Conservation (phyloP, 2,797 vertebrate genomes). For the Halcyon leucocephala region DNA sequence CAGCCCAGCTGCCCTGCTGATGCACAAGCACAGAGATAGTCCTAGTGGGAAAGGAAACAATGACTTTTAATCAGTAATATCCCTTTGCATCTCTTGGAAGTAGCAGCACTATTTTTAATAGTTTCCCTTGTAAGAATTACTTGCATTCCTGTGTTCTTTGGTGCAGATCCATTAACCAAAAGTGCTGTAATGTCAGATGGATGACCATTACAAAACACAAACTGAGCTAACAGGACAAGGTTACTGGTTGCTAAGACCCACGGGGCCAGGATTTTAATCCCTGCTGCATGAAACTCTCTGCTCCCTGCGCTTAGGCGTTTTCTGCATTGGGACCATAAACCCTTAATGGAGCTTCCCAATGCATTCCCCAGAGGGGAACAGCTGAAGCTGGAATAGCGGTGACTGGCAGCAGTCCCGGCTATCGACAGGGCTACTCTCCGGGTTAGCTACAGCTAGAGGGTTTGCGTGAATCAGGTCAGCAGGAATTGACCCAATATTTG, state of each 20-base stretch:
- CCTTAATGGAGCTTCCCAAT: not conserved
- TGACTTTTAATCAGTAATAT: not conserved
- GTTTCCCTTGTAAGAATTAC: not conserved
- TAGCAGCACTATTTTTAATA: not conserved
- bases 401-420: not conserved
- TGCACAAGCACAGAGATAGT: not conserved
- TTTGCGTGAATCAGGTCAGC: not conserved
- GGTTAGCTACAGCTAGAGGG: not conserved
- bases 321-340: not conserved
- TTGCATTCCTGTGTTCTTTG: not conserved
- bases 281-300: not conserved
- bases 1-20: not conserved
- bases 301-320: not conserved
- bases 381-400: not conserved
- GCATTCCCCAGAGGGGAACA: not conserved
- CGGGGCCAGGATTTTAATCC: not conserved
- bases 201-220: not conserved
- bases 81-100: not conserved
- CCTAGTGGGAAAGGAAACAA: not conserved
- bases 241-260: not conserved
- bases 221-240: not conserved
- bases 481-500: not conserved
- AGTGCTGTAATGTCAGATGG: not conserved
- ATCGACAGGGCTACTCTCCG: not conserved
- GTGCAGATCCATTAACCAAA: not conserved